phyloP scores from a whole-genome alignment of 2,113 vertebrate genomes.

The Paradoxurus hermaphroditus region DNA sequence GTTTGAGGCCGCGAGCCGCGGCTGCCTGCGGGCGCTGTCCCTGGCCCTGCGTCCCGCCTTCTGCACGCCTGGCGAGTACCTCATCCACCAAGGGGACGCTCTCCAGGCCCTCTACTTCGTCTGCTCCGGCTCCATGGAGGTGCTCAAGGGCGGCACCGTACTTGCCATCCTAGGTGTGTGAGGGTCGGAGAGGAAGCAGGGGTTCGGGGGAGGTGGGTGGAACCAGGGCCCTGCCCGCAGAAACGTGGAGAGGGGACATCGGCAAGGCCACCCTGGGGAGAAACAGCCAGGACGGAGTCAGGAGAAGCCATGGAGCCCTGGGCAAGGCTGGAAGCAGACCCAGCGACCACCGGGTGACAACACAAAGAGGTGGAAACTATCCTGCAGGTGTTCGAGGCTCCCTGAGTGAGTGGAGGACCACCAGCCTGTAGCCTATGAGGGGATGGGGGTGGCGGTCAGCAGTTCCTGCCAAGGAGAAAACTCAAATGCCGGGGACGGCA shows the following conservation, averaged over 20 bases:
- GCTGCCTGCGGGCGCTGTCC: conserved; percentile 80
- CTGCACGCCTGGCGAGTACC: conserved; percentile 81
- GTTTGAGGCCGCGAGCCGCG: conserved; percentile 77
- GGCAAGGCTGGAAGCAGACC: neutral
- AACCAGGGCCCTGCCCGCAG: neutral
- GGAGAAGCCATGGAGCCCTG: neutral
- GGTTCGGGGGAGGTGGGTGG: neutral
- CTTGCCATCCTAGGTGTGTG: conserved; percentile 82
- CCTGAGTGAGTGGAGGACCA: neutral
- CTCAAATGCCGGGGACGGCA: neutral
- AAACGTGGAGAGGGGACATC: neutral
- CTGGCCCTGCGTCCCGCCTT: conserved; percentile 79
- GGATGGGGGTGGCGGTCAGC: neutral
- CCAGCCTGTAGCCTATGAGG: neutral
- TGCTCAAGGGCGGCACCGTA: conserved; percentile 82
- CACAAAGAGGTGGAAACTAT: neutral
- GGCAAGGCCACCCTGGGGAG: neutral
- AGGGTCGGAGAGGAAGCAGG: neutral
- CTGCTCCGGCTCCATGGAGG: conserved; percentile 84
- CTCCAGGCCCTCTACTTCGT: conserved; percentile 83
- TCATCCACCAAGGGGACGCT: conserved; percentile 82
- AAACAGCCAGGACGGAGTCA: neutral
- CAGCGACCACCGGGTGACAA: neutral
- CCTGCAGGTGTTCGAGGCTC: neutral
- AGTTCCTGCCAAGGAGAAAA: neutral